These are phyloP conservation scores for Nansenia antarctica DNA, from an alignment of 2,113 vertebrate species.

Conservation along the genomic window DNA sequence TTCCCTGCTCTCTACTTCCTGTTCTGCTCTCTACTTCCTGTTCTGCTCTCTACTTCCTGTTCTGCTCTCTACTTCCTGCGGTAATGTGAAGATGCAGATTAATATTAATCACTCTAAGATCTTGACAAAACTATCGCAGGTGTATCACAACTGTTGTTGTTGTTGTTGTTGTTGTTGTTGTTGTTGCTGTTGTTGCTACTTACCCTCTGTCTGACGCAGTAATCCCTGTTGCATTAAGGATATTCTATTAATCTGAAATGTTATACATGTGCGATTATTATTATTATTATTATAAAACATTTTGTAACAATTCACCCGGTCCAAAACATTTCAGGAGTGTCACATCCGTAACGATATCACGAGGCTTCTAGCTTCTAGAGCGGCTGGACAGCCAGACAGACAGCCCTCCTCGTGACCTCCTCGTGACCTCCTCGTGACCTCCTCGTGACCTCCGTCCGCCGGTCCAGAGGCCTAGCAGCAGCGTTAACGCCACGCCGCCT, in stretches of 20 bases:
- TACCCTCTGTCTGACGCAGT: conserved; percentile 19
- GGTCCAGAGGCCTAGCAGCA: too few relatives aligned
- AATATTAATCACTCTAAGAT: background rate
- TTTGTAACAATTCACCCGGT: conserved; percentile 90
- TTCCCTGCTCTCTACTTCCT: background rate
- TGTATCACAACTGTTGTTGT: too few relatives aligned
- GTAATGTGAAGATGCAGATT: conserved; percentile 1
- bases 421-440: conserved; percentile 85
- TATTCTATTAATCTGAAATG: conserved; percentile 57
- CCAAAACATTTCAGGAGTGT: conserved; percentile 95
- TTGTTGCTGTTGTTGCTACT: conserved; percentile 20
- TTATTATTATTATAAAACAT: too few relatives aligned
- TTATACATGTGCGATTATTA: conserved; percentile 73
- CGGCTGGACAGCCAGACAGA: conserved; percentile 86
- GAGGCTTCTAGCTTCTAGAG: conserved; percentile 92
- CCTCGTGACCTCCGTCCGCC: too few relatives aligned
- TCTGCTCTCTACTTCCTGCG: background rate
- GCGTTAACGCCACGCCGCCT: conserved; percentile 75
- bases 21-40: background rate
- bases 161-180: conserved; percentile 19
- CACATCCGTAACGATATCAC: conserved; percentile 92
- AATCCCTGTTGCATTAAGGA: conserved; percentile 21
- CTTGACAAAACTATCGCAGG: too few relatives aligned
- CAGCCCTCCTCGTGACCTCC: conserved; percentile 82
- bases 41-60: background rate